Evolutionary conservation across 2,888 invertebrate species (phyloP), one percentile per base, ranked within the genome.

Genomic region (Pherbina coryleti): DNA sequence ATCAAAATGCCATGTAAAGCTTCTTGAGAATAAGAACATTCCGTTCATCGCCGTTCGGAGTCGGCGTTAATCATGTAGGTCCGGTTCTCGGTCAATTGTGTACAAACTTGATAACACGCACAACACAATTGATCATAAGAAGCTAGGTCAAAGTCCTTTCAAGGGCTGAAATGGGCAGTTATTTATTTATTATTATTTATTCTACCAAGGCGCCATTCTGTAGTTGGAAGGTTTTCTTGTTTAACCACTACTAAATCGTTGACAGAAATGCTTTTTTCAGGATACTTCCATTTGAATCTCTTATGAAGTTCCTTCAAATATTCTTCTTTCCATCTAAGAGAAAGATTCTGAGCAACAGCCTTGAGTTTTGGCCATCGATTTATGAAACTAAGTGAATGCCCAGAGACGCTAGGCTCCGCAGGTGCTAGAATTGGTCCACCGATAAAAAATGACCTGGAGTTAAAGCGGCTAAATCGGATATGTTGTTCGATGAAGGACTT

Each of bases 311-410:
- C 77, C 22, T 62, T 67, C 2, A 79, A 60, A n/a, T 79, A 79
- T 25, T 79, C 79, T 1, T 77, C 72, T 28, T 77, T 77, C 75
- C 77, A 77, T 11, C 79, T n/a, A 31, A 22, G 17, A 11, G 67
- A 71, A 11, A 79, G 73, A 0, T 75, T 34, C 0, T 79, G 77
- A 22, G 44, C 25, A 2, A 75, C n/a, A 0, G 72, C 69, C 28
- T 77, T 77, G 2, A 74, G 44, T 9, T 19, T 31, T 28, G 49
- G 28, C 60, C 55, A 74, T 5, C 49, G 60, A 14, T 44, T 67
- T 49, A 34, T 70, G 0, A 44, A 11, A 17, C 44, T 44, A 17
- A 51, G 22, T 5, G 31, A 22, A 25, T 31, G 11, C 2, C 19
- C 1, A 3, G 28, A 9, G 0, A 14, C 11, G n/a, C 17, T 34